phyloP scores from a whole-genome alignment of 2,888 invertebrate genomes.

The Ophion costatus region DNA sequence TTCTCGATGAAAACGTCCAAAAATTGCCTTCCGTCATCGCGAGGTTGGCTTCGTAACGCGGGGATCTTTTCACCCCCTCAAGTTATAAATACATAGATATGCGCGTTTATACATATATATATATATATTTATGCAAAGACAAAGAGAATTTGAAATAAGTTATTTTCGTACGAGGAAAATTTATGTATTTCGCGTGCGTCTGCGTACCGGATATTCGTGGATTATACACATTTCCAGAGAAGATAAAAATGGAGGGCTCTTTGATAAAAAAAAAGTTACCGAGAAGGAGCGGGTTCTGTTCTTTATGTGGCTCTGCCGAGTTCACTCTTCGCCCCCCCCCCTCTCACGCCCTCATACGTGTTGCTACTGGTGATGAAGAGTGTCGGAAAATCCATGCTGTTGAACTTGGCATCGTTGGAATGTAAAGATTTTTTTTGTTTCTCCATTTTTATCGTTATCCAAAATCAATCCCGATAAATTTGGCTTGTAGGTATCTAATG shows the following conservation, averaged over 20 bases:
- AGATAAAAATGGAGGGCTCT: slow-evolving; percentile 21
- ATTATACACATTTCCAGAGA: slow-evolving; percentile 12
- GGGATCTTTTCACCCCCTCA: too few relatives aligned
- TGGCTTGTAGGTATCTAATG: too few relatives aligned
- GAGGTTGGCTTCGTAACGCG: too few relatives aligned
- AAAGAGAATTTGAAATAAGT: slow-evolving; percentile 55
- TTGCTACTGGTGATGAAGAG: slow-evolving; percentile 43
- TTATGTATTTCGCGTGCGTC: slow-evolving; percentile 28
- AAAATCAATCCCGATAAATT: too few relatives aligned
- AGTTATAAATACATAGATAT: neutral
- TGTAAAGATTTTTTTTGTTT: too few relatives aligned
- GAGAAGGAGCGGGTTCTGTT: slow-evolving; percentile 13
- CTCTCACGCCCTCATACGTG: neutral
- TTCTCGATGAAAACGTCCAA: too few relatives aligned
- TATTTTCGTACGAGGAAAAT: slow-evolving; percentile 54
- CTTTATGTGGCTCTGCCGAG: neutral
- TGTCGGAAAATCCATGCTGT: slow-evolving; percentile 60
- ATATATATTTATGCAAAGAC: neutral
- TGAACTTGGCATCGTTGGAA: too few relatives aligned
- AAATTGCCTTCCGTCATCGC: too few relatives aligned
- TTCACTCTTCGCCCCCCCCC: too few relatives aligned
- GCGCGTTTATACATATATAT: neutral
- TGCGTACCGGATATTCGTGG: slow-evolving; percentile 12
- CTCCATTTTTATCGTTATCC: too few relatives aligned
- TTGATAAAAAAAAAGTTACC: neutral